Percentiles rank a stretch among this genome's conserved stretches.
phyloP scores from a whole-genome alignment of 1,140 invertebrate species.

The Brachionus rubens region DNA sequence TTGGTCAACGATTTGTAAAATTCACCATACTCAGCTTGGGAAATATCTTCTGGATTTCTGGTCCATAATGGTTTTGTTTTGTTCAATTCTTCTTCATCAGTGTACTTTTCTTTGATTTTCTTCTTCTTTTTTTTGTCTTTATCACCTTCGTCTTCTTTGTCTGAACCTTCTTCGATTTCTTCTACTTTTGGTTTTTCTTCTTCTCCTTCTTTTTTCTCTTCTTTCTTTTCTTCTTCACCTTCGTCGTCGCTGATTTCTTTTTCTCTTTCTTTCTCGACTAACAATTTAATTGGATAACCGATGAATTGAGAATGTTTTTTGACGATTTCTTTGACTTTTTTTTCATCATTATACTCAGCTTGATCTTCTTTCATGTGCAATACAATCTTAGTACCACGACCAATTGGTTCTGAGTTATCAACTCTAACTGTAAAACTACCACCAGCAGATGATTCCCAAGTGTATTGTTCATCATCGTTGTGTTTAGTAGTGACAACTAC shows the following conservation, averaged over 20 bases:
- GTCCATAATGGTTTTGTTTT: constrained; percentile 99
- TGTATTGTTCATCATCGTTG: constrained; percentile 89
- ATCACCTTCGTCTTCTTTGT: constrained; percentile 50
- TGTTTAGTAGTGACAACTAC: constrained; percentile 89
- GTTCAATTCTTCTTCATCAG: constrained; percentile 94
- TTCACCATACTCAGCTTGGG: constrained; percentile 94
- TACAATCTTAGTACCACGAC: constrained; percentile 82
- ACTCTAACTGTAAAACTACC: constrained; percentile 81
- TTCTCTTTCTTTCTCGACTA: constrained; percentile 64
- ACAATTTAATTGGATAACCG: constrained; percentile 92
- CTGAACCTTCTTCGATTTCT: constrained; percentile 50
- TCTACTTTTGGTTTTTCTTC: constrained; percentile 47
- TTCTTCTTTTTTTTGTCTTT: constrained; percentile 66
- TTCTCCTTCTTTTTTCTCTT: constrained; percentile 5
- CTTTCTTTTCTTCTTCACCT: constrained; percentile 52
- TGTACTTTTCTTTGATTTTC: constrained; percentile 95
- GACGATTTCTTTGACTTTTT: constrained; percentile 89
- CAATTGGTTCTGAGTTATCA: constrained; percentile 69
- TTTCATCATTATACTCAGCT: constrained; percentile 83
- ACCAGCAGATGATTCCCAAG: constrained; percentile 88
- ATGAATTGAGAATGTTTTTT: constrained; percentile 99
- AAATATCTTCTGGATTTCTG: constrained; percentile 93
- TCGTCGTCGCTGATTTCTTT: constrained; percentile 76
- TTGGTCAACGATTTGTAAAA: constrained; percentile 98
- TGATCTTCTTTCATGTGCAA: constrained; percentile 87